Conservation (phyloP, 2,797 vertebrate genomes). For the Poecilia wingei region DNA sequence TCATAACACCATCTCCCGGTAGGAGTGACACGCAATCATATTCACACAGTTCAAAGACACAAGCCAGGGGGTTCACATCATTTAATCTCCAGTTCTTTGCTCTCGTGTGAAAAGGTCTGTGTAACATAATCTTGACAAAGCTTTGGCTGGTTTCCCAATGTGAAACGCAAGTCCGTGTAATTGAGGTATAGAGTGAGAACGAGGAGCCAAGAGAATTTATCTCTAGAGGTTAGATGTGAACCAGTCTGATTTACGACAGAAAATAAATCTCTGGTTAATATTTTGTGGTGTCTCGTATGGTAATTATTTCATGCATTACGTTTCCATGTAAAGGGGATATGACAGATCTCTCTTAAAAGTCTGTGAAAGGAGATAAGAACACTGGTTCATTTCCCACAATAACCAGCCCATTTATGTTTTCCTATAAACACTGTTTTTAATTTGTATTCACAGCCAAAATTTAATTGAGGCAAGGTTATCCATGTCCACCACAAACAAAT, state of each 20-base stretch:
- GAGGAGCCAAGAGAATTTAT: constrained; percentile 5
- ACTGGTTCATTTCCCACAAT: neutral
- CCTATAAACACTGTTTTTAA: neutral
- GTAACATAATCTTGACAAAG: constrained; percentile 42
- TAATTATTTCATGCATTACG: neutral
- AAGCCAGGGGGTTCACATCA: constrained; percentile 21
- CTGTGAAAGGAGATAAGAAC: neutral
- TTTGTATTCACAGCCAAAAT: neutral
- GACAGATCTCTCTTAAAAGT: neutral
- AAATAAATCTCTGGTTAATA: constrained; percentile 27
- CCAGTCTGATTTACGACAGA: constrained; percentile 11
- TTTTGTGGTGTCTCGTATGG: neutral
- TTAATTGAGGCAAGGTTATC: neutral
- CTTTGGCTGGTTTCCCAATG: constrained; percentile 17
- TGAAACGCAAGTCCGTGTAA: constrained; percentile 35
- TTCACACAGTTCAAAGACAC: constrained; percentile 19
- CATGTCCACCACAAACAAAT: neutral
- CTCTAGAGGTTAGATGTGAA: constrained; percentile 22
- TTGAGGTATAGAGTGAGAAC: constrained; percentile 20
- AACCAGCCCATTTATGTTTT: neutral
- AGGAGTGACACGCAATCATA: constrained; percentile 26
- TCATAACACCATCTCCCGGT: constrained; percentile 34
- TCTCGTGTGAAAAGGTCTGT: constrained; percentile 23
- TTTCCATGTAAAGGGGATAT: neutral
- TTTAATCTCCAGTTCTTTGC: constrained; percentile 11